Base-by-base conservation (phyloP, 2,888 invertebrate species). In the Lithophane ornitopus region DNA sequence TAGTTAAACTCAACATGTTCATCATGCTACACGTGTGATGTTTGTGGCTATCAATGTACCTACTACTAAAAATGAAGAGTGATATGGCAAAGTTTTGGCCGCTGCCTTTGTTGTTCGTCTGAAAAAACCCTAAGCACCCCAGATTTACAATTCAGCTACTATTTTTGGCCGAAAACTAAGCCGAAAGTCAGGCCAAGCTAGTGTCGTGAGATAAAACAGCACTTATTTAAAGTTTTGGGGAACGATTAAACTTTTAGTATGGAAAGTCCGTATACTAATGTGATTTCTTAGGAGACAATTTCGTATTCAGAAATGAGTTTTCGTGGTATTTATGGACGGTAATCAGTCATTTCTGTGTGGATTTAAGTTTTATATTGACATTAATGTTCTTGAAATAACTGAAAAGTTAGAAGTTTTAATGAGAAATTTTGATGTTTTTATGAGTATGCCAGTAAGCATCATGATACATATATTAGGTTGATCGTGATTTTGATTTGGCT, bases 181-280 rank as follows among this genome's bases (percentile, higher is more conserved):
- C 46, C 22, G 34, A 72, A 59, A 80, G 28, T 65, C 62, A 67
- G 49, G 70, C 49, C 28, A 71, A 59, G 69, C 61, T 41, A 49
- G 80, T 83, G 74, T 83, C 0, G 9, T 69, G 67, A 52, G 71
- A 83, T 83, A 70, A 74, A 76, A 72, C 44, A 39, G 59, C 46
- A 78, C 61, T 78, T 83, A 80, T 65, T 83, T 74, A 61, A 80
- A 80, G 62, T 84, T 83, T 67, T 46, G 14, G 46, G 19, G n/a
- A 41, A 80, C 39, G 61, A 84, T 84, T 80, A 58, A 80, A 84
- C 66, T 83, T 73, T 63, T 63, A 62, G n/a, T 72, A 26, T 61
- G 68, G 56, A 80, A 76, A 74, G 63, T 73, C 70, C 61, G 52
- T 58, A 11, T 26, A 56, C 44, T 76, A 74, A 83, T 76, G 68